phyloP scores from a whole-genome alignment of 2,113 vertebrate species.

The Platanista minor region DNA sequence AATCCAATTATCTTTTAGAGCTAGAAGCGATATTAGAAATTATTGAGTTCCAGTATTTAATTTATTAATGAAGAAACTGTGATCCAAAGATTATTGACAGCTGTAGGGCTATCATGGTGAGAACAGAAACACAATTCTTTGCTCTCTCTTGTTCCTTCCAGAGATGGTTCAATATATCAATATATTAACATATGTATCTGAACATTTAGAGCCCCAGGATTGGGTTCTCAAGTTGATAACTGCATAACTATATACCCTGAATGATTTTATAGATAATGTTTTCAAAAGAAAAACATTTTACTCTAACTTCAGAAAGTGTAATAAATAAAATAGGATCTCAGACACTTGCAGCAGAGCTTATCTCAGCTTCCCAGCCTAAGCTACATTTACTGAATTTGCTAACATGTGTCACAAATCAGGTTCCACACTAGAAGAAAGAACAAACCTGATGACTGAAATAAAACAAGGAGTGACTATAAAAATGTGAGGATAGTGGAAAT shows the following conservation, averaged over 20 bases:
- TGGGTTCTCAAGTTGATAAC: not conserved
- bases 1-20: not conserved
- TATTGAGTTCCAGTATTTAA: not conserved
- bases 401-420: not conserved
- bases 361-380: not conserved
- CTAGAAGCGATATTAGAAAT: not conserved
- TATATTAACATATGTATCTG: not conserved
- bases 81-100: not conserved
- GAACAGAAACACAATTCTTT: not conserved
- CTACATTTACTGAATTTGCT: not conserved
- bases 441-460: not conserved
- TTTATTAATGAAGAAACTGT: not conserved
- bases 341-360: not conserved
- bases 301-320: not conserved
- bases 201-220: not conserved
- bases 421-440: not conserved
- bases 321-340: slow-evolving; percentile 2
- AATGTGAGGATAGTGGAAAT: not conserved
- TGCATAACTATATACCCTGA: not conserved
- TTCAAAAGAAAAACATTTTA: not conserved
- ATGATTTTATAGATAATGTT: not conserved
- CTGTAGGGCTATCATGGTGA: not conserved
- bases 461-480: not conserved
- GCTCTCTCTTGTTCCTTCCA: not conserved
- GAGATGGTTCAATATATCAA: not conserved